Evolutionary conservation across 1,140 invertebrate genomes (phyloP).

Genomic region (Platorchestia sp.): DNA sequence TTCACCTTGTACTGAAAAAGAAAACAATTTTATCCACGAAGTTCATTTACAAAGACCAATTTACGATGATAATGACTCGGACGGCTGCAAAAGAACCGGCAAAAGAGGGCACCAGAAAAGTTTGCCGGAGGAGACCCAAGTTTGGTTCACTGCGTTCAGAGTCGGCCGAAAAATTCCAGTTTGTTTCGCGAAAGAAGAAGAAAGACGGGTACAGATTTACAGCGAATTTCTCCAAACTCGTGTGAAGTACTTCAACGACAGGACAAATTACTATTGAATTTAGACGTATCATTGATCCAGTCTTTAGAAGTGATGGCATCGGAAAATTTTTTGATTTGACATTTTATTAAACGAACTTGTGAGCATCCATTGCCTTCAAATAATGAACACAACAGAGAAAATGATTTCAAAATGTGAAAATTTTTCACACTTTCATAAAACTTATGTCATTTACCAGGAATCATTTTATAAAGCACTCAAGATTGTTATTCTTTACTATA

Average conservation of each 20-base stretch:
- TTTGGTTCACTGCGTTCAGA: conserved; percentile 3
- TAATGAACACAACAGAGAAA: background rate
- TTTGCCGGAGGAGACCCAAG: background rate
- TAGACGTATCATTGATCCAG: background rate
- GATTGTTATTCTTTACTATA: background rate
- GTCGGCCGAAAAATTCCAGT: background rate
- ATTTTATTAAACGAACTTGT: background rate
- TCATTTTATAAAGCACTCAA: background rate
- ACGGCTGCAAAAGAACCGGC: background rate
- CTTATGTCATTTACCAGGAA: background rate
- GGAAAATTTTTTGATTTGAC: background rate
- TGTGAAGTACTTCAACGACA: background rate
- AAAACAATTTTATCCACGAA: background rate
- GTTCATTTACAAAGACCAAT: conserved; percentile 14
- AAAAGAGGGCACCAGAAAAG: conserved; percentile 28
- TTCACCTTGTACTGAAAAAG: background rate
- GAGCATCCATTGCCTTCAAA: background rate
- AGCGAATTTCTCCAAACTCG: background rate
- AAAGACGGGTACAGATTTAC: background rate
- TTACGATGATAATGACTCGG: conserved; percentile 17
- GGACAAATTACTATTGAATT: conserved; percentile 7
- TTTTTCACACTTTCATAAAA: background rate
- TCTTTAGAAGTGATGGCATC: background rate
- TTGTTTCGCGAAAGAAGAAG: conserved; percentile 14
- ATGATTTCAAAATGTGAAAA: background rate